Evolutionary conservation across 2,113 vertebrate species (phyloP), one percentile per base, ranked within the genome.

Genomic region (Monopterus albus): DNA sequence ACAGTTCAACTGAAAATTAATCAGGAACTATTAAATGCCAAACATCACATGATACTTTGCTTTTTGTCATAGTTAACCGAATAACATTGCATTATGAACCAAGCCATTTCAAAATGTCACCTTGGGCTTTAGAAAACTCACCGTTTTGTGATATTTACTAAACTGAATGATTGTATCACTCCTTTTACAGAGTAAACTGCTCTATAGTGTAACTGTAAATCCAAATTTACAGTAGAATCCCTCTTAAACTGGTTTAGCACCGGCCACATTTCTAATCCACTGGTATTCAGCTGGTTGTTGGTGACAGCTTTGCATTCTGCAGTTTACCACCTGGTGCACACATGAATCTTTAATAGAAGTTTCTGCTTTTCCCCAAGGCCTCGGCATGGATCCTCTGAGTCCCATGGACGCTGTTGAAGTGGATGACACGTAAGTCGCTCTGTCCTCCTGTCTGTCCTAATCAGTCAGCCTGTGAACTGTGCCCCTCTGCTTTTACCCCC

Each of bases 381-480:
- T 97, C 5, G 93, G 93, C 55, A 83, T 94, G 91, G 96, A 97
- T 57, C 93, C 84, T 29, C 94, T 93, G 0, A 93, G 92, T 38
- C 93, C 94, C 36, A 28, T 94, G 83, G 94, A 97, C 25, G 33
- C 79, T 2, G 42, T 78, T 3, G 90, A 87, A 62, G 81, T 93
- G 13, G 94, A 95, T 4, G 90, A 94, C 17, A 71, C 73, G 96
- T 97, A 90, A 95, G 95, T 95, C 45, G 6, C 13, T 14, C 59
- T 64, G 42, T 75, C 51, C 39, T 28, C 29, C 17, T 61, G 69
- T 73, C 85, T 83, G 33, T 55, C 72, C 26, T 61, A 67, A 84
- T 85, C 65, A 75, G 59, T 81, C 70, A 69, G 21, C 26, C 29
- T 57, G 42, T 26, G 50, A 63, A 33, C 14, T 2, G 11, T 51